phyloP scores from a whole-genome alignment of 2,797 vertebrate species.

The Takifugu rubripes region DNA sequence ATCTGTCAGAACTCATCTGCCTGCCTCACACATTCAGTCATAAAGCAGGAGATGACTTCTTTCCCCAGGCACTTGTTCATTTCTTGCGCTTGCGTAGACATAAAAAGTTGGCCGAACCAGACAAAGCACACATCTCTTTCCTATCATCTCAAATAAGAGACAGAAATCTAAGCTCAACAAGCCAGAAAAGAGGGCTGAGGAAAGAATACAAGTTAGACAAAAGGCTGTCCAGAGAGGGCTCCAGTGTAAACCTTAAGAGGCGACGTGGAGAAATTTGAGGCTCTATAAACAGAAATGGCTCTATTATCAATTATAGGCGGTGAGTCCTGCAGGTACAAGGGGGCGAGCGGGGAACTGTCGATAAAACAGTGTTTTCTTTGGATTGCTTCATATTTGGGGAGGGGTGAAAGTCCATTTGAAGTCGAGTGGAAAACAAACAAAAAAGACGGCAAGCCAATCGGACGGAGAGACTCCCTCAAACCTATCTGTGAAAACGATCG shows the following conservation, averaged over 20 bases:
- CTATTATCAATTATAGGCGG: slow-evolving; percentile 55
- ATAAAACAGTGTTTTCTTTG: slow-evolving; percentile 2
- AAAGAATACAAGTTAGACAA: slow-evolving; percentile 4
- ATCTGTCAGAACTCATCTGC: slow-evolving; percentile 15
- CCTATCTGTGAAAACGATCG: too few species aligned
- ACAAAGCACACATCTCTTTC: not conserved
- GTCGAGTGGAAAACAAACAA: too few species aligned
- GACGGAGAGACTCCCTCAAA: too few species aligned
- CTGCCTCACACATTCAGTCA: slow-evolving; percentile 3
- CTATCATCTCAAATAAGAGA: not conserved
- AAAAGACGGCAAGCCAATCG: too few species aligned
- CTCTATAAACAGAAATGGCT: slow-evolving; percentile 32
- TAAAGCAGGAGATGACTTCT: not conserved
- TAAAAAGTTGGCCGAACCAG: not conserved
- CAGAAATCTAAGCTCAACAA: not conserved
- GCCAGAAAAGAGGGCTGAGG: not conserved
- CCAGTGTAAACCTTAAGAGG: slow-evolving; percentile 10
- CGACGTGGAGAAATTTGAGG: slow-evolving; percentile 34
- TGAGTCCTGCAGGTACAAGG: not conserved
- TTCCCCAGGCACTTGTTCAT: not conserved
- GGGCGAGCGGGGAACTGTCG: slow-evolving; percentile 15
- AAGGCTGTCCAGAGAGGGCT: slow-evolving; percentile 11
- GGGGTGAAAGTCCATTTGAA: too few species aligned
- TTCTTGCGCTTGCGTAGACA: not conserved
- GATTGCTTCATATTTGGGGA: too few species aligned